These are phyloP conservation scores for Elanus axillaris DNA, from an alignment of 2,113 vertebrate genomes.

Conservation along the genomic window DNA sequence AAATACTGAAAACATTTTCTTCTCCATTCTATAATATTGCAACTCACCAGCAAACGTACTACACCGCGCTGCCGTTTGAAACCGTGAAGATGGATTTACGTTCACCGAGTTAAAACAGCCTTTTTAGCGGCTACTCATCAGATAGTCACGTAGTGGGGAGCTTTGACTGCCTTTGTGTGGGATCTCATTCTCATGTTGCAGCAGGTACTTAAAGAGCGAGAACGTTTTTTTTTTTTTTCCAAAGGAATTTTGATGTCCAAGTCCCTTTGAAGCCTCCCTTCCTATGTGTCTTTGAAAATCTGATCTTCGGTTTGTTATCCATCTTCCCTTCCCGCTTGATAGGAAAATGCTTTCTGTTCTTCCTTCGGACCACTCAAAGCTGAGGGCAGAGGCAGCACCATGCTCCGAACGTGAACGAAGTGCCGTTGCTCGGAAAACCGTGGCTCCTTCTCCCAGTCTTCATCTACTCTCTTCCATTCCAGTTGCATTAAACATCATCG, in stretches of 20 bases:
- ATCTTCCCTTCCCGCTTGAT: background rate
- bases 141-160: background rate
- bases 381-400: background rate
- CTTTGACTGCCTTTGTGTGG: slow-evolving; percentile 14
- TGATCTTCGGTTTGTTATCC: slow-evolving; percentile 25
- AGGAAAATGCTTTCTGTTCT: background rate
- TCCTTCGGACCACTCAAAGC: background rate
- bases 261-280: slow-evolving; percentile 33
- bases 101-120: background rate
- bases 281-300: slow-evolving; percentile 51
- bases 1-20: background rate
- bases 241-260: slow-evolving; percentile 17
- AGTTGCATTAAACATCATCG: background rate
- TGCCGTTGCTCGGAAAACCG: background rate
- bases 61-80: background rate
- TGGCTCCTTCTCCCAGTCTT: background rate
- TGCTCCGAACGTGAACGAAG: background rate
- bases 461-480: background rate
- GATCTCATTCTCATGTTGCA: slow-evolving; percentile 43
- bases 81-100: background rate
- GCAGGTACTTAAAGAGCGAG: slow-evolving; percentile 13
- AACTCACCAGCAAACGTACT: background rate
- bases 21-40: background rate
- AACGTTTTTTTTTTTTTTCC: background rate
- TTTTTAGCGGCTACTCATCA: background rate